Base-by-base conservation (phyloP, 2,888 invertebrate species). In the Drosophila meridionalis region DNA sequence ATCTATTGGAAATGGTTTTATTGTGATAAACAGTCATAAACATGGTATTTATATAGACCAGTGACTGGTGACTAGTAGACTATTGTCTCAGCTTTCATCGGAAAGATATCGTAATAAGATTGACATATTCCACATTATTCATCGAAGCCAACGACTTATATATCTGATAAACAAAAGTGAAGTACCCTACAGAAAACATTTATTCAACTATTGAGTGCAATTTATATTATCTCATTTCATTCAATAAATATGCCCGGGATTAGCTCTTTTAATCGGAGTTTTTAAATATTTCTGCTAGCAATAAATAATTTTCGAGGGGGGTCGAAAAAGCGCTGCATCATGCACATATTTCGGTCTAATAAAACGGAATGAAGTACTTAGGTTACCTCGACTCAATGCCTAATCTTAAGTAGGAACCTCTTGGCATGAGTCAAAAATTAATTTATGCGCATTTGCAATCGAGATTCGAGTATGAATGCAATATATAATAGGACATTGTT, bases 371-470 rank as follows among this genome's bases (percentile, higher is more conserved):
- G 8, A 30, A 30, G 30, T 48, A 30, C 48, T 43, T 34, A 1
- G 26, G 26, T 26, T 8, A 14, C n/a, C 14, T 52, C 26, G 20
- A 30, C 50, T 43, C 8, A 20, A 14, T 42, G 38, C 45, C 30
- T 57, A 47, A 36, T 20, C 73, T 63, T 9, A 47, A 58, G 48
- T 26, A 8, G 32, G 3, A n/a, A 20, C 4, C 40, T 5, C 12
- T 5, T 8, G 26, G 11, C n/a, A 28, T 28, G 28, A 50, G 11
- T 36, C 28, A 20, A 58, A 34, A 30, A 36, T 34, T 42, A 60
- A 89, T 82, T 80, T 88, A 86, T 87, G 57, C 34, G 26, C 52
- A 42, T 43, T 58, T 30, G 53, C 36, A 66, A 65, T 30, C 48
- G 43, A 20, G 28, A 56, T 45, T 48, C 50, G 45, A 38, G 26